Evolutionary conservation across 2,797 vertebrate genomes (phyloP).

Genomic region (Pipistrellus kuhlii): DNA sequence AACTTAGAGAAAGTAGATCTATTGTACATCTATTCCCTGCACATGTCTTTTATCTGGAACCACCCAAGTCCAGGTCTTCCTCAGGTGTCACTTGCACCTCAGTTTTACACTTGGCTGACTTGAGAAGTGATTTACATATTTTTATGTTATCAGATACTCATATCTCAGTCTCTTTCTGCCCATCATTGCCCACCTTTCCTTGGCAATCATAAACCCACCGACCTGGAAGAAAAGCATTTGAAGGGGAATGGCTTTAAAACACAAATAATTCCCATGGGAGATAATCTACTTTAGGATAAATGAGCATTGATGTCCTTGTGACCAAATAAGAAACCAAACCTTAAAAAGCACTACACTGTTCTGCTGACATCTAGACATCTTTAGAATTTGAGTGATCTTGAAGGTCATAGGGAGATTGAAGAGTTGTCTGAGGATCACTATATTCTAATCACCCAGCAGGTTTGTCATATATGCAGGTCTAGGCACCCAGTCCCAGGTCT

Average conservation of each 20-base stretch:
- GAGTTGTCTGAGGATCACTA: background rate
- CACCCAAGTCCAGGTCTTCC: background rate
- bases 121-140: background rate
- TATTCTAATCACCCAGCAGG: background rate
- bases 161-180: background rate
- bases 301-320: background rate
- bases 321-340: background rate
- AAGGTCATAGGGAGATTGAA: background rate
- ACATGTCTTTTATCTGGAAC: background rate
- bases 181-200: background rate
- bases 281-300: background rate
- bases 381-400: background rate
- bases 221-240: background rate
- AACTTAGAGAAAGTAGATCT: background rate
- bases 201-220: background rate
- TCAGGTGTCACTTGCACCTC: background rate
- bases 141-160: background rate
- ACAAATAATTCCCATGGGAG: background rate
- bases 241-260: constrained; percentile 34
- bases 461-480: background rate
- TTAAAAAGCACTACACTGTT: background rate
- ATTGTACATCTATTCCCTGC: background rate
- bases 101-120: background rate
- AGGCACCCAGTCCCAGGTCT: background rate
- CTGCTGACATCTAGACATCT: background rate